phyloP scores from a whole-genome alignment of 2,113 vertebrate species.

The Zeus faber region DNA sequence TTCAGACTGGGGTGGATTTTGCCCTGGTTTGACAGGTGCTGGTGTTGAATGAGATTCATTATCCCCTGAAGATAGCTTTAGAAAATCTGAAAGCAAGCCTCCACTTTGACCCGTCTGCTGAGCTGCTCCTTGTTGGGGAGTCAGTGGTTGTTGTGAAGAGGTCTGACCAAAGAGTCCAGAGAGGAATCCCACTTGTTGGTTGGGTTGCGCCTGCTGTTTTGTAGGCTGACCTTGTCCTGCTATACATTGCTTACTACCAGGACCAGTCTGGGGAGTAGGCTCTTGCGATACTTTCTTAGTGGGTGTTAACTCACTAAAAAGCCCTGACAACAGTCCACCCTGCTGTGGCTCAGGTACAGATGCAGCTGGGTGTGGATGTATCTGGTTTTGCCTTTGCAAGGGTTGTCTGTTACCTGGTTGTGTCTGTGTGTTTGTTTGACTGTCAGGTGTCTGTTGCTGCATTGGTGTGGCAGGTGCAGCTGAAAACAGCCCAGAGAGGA shows the following conservation, averaged over 20 bases:
- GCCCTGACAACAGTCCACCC: conserved; percentile 65
- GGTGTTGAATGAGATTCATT: conserved; percentile 44
- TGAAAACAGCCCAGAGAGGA: conserved; percentile 71
- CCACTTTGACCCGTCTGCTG: conserved; percentile 57
- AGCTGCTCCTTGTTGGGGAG: conserved; percentile 31
- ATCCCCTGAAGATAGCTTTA: conserved; percentile 78
- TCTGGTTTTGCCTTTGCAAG: conserved; percentile 68
- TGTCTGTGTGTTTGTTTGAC: conserved; percentile 45
- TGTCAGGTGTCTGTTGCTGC: conserved; percentile 34
- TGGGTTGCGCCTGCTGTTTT: conserved; percentile 43
- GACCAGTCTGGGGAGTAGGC: conserved; percentile 24
- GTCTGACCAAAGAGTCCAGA: conserved; percentile 63
- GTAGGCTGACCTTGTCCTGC: conserved; percentile 29
- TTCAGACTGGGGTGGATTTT: conserved; percentile 50
- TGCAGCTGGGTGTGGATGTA: conserved; percentile 45
- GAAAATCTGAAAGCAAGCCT: conserved; percentile 68
- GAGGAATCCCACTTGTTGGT: conserved; percentile 61
- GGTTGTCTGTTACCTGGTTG: conserved; percentile 65
- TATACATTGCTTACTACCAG: conserved; percentile 28
- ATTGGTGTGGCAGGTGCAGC: conserved; percentile 23
- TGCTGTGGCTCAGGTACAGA: conserved; percentile 58
- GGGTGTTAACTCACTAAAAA: conserved; percentile 79
- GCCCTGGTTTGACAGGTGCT: conserved; percentile 20
- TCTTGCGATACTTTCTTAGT: conserved; percentile 60
- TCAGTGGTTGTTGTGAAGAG: conserved; percentile 16